Conservation (phyloP, 2,113 vertebrate species). For the Fulmarus glacialis region DNA sequence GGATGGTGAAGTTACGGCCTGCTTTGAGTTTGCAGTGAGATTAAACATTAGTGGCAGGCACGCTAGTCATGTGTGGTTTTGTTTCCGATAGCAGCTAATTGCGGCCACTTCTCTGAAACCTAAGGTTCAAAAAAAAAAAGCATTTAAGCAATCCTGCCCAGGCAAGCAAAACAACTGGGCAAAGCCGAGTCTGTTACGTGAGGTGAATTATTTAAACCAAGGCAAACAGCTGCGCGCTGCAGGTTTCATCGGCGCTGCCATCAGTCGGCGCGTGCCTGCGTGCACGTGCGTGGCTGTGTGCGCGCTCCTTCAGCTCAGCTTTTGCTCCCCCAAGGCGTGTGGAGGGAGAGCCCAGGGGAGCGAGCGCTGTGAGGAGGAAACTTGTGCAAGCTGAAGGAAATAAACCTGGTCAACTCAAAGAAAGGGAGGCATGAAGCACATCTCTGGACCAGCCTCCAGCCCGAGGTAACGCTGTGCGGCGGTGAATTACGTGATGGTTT, state of each 20-base stretch:
- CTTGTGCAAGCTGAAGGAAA: background rate
- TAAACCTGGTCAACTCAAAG: background rate
- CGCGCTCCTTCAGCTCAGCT: background rate
- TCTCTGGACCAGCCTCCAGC: background rate
- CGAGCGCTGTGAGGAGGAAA: background rate
- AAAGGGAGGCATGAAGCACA: background rate
- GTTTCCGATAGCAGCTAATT: background rate
- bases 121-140: fast-evolving
- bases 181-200: background rate
- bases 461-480: background rate
- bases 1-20: background rate
- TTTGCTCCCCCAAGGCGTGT: background rate
- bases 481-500: background rate
- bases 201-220: background rate
- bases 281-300: fast-evolving
- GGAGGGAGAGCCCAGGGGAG: background rate
- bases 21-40: background rate
- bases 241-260: background rate
- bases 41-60: background rate
- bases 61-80: background rate
- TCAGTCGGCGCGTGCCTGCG: background rate
- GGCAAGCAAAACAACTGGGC: background rate
- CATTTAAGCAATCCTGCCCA: background rate
- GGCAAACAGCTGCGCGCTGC: background rate
- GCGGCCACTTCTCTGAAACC: background rate